Conservation (phyloP, 2,797 vertebrate species). For the Thalassophryne amazonica region DNA sequence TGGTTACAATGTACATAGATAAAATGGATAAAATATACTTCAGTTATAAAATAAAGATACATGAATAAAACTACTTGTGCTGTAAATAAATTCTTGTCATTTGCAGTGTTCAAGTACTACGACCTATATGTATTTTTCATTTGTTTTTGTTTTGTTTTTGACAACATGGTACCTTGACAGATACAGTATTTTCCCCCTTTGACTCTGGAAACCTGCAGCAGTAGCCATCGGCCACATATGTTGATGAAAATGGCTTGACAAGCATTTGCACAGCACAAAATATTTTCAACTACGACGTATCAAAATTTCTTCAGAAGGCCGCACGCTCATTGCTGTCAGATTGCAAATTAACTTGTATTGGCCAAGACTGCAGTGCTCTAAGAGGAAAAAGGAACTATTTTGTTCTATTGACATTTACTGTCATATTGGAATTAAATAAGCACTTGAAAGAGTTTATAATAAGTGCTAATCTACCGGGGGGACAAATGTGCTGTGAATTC, state of each 20-base stretch:
- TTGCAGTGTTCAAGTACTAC: constrained; percentile 56
- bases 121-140: constrained; percentile 30
- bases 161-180: constrained; percentile 19
- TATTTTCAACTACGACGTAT: constrained; percentile 1
- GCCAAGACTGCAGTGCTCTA: background rate
- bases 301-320: background rate
- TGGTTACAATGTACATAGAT: constrained; percentile 64
- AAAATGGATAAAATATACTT: constrained; percentile 57
- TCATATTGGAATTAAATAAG: background rate
- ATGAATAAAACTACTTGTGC: constrained; percentile 49
- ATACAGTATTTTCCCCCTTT: constrained; percentile 14
- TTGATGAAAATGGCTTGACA: background rate
- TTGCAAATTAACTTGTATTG: background rate
- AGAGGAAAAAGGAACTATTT: background rate
- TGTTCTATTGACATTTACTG: background rate
- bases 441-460: background rate
- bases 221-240: constrained; percentile 12
- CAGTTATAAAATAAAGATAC: constrained; percentile 55
- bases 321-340: background rate
- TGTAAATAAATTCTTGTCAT: constrained; percentile 50
- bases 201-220: constrained; percentile 18
- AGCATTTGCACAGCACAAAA: constrained; percentile 4
- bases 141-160: constrained; percentile 26
- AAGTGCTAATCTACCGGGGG: too few species aligned
- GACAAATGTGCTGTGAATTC: too few species aligned